These are phyloP conservation scores for Mycogona germanica DNA, from an alignment of 2,888 invertebrate genomes.

Conservation along the genomic window DNA sequence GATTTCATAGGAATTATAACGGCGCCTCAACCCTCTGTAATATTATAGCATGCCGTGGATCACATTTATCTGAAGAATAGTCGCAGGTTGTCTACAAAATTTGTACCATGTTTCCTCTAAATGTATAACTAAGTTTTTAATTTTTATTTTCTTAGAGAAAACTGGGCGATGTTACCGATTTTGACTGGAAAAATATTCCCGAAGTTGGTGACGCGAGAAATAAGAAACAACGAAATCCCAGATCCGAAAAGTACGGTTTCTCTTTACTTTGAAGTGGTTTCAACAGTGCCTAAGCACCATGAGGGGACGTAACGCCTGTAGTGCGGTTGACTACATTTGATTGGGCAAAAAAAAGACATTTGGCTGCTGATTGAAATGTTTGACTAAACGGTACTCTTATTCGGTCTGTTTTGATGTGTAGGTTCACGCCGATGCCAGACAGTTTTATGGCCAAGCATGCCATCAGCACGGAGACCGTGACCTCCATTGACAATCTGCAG, in stretches of 20 bases:
- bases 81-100: neutral
- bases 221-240: slow-evolving; percentile 86
- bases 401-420: slow-evolving; percentile 24
- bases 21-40: too few species aligned
- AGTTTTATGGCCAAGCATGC: slow-evolving; percentile 81
- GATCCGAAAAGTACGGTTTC: slow-evolving; percentile 60
- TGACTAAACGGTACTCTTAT: neutral
- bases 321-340: too few species aligned
- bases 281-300: too few species aligned
- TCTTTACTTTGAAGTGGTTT: too few species aligned
- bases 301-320: too few species aligned
- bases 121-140: neutral
- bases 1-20: too few species aligned
- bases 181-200: slow-evolving; percentile 94
- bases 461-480: slow-evolving; percentile 51
- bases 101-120: neutral
- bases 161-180: slow-evolving; percentile 53
- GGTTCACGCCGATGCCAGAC: slow-evolving; percentile 92
- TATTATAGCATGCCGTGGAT: too few species aligned
- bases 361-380: slow-evolving; percentile 12
- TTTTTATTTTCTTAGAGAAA: slow-evolving; percentile 32
- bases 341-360: too few species aligned
- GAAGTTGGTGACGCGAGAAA: slow-evolving; percentile 99
- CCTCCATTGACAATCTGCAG: slow-evolving; percentile 59
- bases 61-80: neutral